Evolutionary conservation across 2,888 invertebrate genomes (phyloP).

Genomic region (Sminthurides aquaticus): DNA sequence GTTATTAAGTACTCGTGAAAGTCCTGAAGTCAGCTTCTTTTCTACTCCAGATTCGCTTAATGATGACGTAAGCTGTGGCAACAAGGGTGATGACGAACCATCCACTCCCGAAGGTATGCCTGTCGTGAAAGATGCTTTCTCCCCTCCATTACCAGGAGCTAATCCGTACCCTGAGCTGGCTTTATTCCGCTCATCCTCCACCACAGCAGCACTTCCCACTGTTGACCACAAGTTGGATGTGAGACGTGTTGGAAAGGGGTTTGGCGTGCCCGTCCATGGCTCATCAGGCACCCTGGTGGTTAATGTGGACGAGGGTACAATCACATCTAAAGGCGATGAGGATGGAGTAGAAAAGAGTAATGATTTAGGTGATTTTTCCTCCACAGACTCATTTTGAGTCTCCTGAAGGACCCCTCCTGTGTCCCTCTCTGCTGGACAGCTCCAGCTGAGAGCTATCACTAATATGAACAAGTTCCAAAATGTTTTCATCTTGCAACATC

Average conservation of each 20-base stretch:
- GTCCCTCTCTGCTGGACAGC: background rate
- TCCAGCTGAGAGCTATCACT: background rate
- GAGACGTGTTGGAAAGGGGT: too few species aligned
- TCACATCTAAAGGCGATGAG: background rate
- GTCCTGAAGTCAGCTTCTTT: background rate
- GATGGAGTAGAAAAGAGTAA: background rate
- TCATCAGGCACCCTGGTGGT: too few species aligned
- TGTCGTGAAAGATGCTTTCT: background rate
- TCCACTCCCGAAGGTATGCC: background rate
- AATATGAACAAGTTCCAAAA: background rate
- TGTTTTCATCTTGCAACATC: background rate
- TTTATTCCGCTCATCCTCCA: too few species aligned
- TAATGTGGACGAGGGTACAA: too few species aligned
- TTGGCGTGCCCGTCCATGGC: too few species aligned
- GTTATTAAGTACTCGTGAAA: slow-evolving; percentile 5
- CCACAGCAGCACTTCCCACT: too few species aligned
- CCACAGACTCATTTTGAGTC: background rate
- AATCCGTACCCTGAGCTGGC: too few species aligned
- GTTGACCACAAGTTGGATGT: too few species aligned
- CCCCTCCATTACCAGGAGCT: background rate
- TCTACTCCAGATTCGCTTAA: background rate
- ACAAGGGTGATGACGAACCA: background rate
- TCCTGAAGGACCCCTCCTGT: background rate
- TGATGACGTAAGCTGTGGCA: background rate
- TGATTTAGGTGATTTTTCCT: background rate